These are phyloP conservation scores for Chiridota heheva DNA, from an alignment of 35 echinoderm and acorn worm species.

Conservation along the genomic window DNA sequence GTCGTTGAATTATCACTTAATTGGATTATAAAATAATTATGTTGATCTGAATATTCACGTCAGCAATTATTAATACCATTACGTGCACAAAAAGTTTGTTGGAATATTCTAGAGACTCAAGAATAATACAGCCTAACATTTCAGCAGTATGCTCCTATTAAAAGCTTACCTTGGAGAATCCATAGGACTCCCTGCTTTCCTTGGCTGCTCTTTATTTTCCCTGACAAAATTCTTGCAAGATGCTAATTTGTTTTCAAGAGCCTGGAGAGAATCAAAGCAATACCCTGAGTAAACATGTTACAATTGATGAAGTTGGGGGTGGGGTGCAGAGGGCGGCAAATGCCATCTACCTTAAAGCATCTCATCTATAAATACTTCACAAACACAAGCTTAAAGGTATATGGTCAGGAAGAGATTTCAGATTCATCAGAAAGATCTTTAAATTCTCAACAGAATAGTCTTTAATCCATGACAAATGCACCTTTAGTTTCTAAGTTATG, in stretches of 20 bases:
- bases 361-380: background rate
- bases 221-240: slow-evolving; percentile 98
- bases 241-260: slow-evolving; percentile 91
- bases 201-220: slow-evolving; percentile 49
- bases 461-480: too few relatives aligned
- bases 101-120: too few relatives aligned
- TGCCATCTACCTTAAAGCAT: background rate
- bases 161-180: slow-evolving; percentile 96
- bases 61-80: too few relatives aligned
- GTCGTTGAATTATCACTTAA: too few relatives aligned
- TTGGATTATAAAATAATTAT: too few relatives aligned
- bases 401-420: too few relatives aligned
- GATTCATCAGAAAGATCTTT: too few relatives aligned
- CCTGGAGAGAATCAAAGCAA: slow-evolving; percentile 44
- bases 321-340: background rate
- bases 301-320: background rate
- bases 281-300: background rate
- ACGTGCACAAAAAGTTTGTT: too few relatives aligned
- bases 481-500: too few relatives aligned
- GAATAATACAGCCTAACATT: background rate
- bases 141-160: background rate
- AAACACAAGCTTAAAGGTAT: background rate
- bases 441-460: too few relatives aligned
- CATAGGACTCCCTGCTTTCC: slow-evolving; percentile 82
- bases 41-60: too few relatives aligned